These are phyloP conservation scores for Conomelus anceps DNA, from an alignment of 2,888 invertebrate genomes.

Conservation along the genomic window DNA sequence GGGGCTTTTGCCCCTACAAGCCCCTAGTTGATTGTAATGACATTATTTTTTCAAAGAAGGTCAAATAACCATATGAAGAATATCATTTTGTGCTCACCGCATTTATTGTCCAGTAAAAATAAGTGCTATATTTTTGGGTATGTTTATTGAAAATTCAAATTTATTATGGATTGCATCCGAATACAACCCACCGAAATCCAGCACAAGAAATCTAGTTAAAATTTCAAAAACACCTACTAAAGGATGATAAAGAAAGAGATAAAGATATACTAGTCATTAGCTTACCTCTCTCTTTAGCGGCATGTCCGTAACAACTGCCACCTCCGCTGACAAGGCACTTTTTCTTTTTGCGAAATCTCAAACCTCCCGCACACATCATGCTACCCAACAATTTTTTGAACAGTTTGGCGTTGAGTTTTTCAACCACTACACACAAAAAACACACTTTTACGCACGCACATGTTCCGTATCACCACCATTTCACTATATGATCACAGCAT, in stretches of 20 bases:
- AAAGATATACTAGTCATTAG: not conserved
- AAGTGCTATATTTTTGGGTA: no score
- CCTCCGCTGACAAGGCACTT: constrained; percentile 32
- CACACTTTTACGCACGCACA: not conserved
- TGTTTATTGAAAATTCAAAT: no score
- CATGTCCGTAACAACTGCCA: constrained; percentile 29
- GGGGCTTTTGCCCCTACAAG: no score
- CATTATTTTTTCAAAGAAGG: no score
- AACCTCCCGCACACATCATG: constrained; percentile 33
- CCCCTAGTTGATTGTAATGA: no score
- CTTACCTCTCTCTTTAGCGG: constrained; percentile 20
- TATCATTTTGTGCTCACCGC: no score
- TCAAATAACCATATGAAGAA: no score
- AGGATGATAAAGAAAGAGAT: not conserved
- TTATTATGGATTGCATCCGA: no score
- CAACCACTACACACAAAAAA: not conserved
- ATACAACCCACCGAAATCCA: no score
- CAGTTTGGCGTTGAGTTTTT: not conserved
- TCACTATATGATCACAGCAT: no score
- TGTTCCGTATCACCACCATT: not conserved
- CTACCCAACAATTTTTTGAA: not conserved
- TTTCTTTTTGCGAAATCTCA: constrained; percentile 32
- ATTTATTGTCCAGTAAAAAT: no score
- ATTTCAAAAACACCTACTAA: not conserved
- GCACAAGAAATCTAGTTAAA: not conserved